These are phyloP conservation scores for Polydrusus tereticollis DNA, from an alignment of 2,888 invertebrate species.

Conservation along the genomic window DNA sequence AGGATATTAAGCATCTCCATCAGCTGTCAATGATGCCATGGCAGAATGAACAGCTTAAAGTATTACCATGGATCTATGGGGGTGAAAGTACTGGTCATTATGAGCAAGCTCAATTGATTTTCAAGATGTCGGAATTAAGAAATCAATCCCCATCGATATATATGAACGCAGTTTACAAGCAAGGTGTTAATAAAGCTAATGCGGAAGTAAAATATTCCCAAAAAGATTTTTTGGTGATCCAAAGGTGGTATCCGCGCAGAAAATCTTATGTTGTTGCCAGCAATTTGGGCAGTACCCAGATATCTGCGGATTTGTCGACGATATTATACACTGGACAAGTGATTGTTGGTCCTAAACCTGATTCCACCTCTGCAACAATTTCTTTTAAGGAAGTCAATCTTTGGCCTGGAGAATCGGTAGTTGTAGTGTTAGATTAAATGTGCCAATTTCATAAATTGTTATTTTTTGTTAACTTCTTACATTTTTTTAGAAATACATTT, in stretches of 20 bases:
- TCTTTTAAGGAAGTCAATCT: constrained; percentile 71
- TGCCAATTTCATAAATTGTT: constrained; percentile 17
- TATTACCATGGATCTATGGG: constrained; percentile 77
- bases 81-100: constrained; percentile 68
- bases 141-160: constrained; percentile 79
- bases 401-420: constrained; percentile 74
- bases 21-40: constrained; percentile 82
- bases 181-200: constrained; percentile 74
- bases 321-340: constrained; percentile 82
- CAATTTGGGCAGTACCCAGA: constrained; percentile 75
- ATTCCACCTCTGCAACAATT: constrained; percentile 66
- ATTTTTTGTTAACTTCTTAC: constrained; percentile 20
- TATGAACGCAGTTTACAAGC: constrained; percentile 77
- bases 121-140: constrained; percentile 73
- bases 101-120: constrained; percentile 71
- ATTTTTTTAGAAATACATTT: constrained; percentile 29
- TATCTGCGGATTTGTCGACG: constrained; percentile 79
- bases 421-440: constrained; percentile 73
- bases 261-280: constrained; percentile 83
- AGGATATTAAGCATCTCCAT: constrained; percentile 74
- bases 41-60: constrained; percentile 67
- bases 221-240: constrained; percentile 77
- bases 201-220: constrained; percentile 76
- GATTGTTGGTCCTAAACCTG: constrained; percentile 69
- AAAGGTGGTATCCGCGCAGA: constrained; percentile 84